Evolutionary conservation across 1,140 invertebrate species (phyloP).

Genomic region (Matsumurasca onukii): DNA sequence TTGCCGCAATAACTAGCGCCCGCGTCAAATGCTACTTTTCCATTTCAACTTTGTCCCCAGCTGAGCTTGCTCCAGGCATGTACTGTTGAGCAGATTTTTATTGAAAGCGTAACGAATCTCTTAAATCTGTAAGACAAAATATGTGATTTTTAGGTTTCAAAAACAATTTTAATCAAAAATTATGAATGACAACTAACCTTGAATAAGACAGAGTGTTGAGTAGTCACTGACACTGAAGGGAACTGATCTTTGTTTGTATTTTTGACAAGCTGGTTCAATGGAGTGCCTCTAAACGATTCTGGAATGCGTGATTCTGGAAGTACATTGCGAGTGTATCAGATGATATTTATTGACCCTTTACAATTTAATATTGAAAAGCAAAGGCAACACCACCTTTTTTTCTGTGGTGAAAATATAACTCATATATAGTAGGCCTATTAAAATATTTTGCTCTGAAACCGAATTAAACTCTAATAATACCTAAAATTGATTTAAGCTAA

Average conservation of each 20-base stretch:
- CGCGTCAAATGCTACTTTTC: too few relatives aligned
- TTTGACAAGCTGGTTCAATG: not conserved
- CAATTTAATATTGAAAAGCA: too few relatives aligned
- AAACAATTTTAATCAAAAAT: constrained; percentile 3
- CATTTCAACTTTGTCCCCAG: not conserved
- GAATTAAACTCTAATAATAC: too few relatives aligned
- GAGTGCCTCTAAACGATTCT: constrained; percentile 14
- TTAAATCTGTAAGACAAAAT: constrained; percentile 2
- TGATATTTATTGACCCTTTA: too few relatives aligned
- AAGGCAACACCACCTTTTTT: too few relatives aligned
- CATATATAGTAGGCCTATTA: too few relatives aligned
- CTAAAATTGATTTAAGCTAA: too few relatives aligned
- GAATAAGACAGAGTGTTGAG: constrained; percentile 31
- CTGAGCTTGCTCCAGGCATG: not conserved
- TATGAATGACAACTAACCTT: constrained; percentile 27
- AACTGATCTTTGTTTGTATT: constrained; percentile 7
- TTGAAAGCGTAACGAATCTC: not conserved
- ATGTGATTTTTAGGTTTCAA: not conserved
- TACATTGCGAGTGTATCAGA: too few relatives aligned
- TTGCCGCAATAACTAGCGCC: too few relatives aligned
- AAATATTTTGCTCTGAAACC: too few relatives aligned
- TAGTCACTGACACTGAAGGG: constrained; percentile 11
- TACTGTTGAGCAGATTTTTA: not conserved
- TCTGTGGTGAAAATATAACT: too few relatives aligned
- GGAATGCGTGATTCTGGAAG: too few relatives aligned